Base-by-base conservation (phyloP, 2,888 invertebrate species). In the Polylopha cassiicola region DNA sequence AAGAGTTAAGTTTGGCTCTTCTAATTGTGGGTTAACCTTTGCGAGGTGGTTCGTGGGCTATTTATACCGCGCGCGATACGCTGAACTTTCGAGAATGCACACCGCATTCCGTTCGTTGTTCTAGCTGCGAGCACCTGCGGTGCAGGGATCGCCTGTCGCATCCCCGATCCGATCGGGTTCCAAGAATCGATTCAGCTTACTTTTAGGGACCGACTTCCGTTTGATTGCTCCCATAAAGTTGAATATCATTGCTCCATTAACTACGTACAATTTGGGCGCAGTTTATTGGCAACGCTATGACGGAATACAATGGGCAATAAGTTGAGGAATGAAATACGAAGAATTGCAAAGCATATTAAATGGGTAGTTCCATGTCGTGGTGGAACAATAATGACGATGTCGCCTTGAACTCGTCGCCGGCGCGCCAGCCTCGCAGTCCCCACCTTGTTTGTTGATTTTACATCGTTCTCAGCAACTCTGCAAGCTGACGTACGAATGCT, bases 21-120 rank as follows among this genome's bases (percentile, higher is more conserved):
- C 80, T 80, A 78, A 77, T 70, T 81, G 64, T 60, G 76, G 65
- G 36, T 66, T 72, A 77, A 79, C 81, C 81, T 81, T 81, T 81
- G 54, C 63, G 73, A 71, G 68, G 73, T 64, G 61, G 65, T 63
- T 61, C 59, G 67, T 59, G 50, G 43, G 47, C 65, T 81, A 81
- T 74, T 69, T 66, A 70, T 77, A 77, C 37, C 46, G 42, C 43
- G 47, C 52, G 57, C 48, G 56, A 54, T 52, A 51, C 51, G 42
- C 43, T 46, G 56, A 57, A 66, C 67, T 54, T 61, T 59, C 54
- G 64, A 59, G 71, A 69, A 71, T 70, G 75, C 70, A 62, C 46
- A 50, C 47, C 56, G 57, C 52, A 48, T 55, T 50, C 57, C 41
- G 29, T 36, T 33, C 18, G 18, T 20, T 41, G 36, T 41, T 36